Conservation (phyloP, 2,113 vertebrate species). For the Anthoscopus minutus region DNA sequence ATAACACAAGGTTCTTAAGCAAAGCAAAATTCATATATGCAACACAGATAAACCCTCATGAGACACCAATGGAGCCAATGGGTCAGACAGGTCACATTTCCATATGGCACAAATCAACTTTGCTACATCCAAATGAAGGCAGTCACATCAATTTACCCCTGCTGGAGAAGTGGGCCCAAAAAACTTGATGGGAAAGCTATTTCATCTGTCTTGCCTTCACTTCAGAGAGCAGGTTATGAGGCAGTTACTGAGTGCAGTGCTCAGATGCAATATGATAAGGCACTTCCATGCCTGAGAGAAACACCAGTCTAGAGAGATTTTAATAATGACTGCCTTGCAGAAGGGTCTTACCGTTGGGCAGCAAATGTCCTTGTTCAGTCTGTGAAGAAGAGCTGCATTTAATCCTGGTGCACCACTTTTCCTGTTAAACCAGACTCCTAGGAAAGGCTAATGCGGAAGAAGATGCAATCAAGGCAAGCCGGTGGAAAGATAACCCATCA, state of each 20-base stretch:
- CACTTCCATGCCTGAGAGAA: constrained; percentile 21
- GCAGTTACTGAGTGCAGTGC: not conserved
- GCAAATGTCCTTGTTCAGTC: not conserved
- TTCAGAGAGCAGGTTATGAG: not conserved
- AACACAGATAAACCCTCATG: not conserved
- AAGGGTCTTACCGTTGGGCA: not conserved
- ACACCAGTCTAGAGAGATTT: not conserved
- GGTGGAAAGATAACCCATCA: constrained; percentile 59
- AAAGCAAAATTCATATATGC: not conserved
- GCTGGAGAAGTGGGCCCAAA: not conserved
- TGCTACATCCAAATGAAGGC: not conserved
- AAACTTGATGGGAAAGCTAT: not conserved
- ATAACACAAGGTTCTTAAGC: not conserved
- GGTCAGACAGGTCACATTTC: not conserved
- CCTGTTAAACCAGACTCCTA: constrained; percentile 57
- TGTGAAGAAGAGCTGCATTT: not conserved
- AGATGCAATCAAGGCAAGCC: constrained; percentile 44
- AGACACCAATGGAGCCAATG: rapidly evolving
- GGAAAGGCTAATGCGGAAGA: constrained; percentile 40
- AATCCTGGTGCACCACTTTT: constrained; percentile 9
- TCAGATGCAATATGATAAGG: not conserved
- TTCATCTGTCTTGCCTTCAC: not conserved
- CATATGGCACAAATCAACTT: not conserved
- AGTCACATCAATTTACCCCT: not conserved
- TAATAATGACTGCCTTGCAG: not conserved